These are phyloP conservation scores for Pseudoatta argentina DNA, from an alignment of 1,140 invertebrate species.

Conservation along the genomic window DNA sequence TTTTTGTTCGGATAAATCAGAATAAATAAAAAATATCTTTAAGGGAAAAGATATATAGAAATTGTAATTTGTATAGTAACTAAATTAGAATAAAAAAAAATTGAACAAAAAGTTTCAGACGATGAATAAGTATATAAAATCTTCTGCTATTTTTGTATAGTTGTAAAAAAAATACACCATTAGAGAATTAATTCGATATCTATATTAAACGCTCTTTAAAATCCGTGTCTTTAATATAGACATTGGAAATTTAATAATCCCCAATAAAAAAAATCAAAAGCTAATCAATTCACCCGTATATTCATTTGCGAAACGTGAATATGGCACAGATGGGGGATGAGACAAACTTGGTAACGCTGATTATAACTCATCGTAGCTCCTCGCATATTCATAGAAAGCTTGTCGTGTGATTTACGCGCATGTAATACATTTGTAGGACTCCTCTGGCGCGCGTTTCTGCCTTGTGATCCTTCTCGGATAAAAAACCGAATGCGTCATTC, in stretches of 20 bases:
- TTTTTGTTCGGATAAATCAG: neutral
- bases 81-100: conserved; percentile 1
- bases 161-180: neutral
- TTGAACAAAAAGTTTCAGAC: neutral
- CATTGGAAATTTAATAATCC: conserved; percentile 19
- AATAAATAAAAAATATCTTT: neutral
- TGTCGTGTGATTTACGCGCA: conserved; percentile 58
- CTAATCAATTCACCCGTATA: conserved; percentile 51
- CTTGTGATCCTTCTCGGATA: conserved; percentile 20
- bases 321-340: neutral
- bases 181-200: neutral
- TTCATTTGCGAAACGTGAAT: conserved; percentile 51
- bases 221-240: neutral
- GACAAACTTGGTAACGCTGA: conserved; percentile 49
- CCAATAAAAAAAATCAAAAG: conserved; percentile 11
- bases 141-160: neutral
- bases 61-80: neutral
- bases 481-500: conserved; percentile 43
- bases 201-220: neutral
- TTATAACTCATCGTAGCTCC: conserved; percentile 59
- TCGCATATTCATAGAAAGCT: conserved; percentile 65
- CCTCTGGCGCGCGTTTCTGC: conserved; percentile 35
- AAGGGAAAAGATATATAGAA: neutral
- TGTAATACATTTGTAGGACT: conserved; percentile 61
- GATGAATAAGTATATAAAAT: neutral